Evolutionary conservation across 2,888 invertebrate genomes (phyloP).

Genomic region (Serripes groenlandicus): DNA sequence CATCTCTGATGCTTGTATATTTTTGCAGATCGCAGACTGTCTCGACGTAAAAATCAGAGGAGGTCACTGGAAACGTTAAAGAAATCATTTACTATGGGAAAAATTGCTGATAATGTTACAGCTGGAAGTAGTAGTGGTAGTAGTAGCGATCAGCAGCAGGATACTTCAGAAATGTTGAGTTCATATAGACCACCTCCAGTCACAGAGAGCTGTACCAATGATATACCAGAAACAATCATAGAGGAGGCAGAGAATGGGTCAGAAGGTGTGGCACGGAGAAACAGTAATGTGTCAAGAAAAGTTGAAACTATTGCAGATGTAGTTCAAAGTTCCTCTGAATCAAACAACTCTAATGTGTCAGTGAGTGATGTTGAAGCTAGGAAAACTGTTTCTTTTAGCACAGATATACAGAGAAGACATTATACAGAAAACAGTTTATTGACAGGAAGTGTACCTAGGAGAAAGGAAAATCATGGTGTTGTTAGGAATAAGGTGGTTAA

Average conservation of each 20-base stretch:
- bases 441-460: constrained; percentile 24
- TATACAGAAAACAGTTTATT: background rate
- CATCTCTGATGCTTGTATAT: background rate
- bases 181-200: constrained; percentile 51
- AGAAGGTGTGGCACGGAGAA: constrained; percentile 3
- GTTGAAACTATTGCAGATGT: constrained; percentile 55
- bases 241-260: constrained; percentile 70
- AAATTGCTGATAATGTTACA: constrained; percentile 14
- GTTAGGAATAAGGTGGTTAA: constrained; percentile 5
- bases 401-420: constrained; percentile 5
- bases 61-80: constrained; percentile 74
- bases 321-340: constrained; percentile 35
- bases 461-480: background rate
- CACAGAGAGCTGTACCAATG: constrained; percentile 60
- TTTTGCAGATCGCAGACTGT: constrained; percentile 78
- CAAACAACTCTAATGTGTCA: constrained; percentile 4
- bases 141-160: constrained; percentile 29
- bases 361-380: background rate
- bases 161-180: constrained; percentile 27
- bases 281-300: constrained; percentile 13
- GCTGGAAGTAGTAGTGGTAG: background rate
- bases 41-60: constrained; percentile 70
- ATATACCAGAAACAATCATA: constrained; percentile 77
- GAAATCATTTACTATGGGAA: constrained; percentile 74
- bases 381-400: constrained; percentile 16